A percentile compares a stretch with the other conserved stretches of the same genome.
Evolutionary conservation across 2,888 invertebrate genomes (phyloP).

Genomic region (Anarsia innoxiella): DNA sequence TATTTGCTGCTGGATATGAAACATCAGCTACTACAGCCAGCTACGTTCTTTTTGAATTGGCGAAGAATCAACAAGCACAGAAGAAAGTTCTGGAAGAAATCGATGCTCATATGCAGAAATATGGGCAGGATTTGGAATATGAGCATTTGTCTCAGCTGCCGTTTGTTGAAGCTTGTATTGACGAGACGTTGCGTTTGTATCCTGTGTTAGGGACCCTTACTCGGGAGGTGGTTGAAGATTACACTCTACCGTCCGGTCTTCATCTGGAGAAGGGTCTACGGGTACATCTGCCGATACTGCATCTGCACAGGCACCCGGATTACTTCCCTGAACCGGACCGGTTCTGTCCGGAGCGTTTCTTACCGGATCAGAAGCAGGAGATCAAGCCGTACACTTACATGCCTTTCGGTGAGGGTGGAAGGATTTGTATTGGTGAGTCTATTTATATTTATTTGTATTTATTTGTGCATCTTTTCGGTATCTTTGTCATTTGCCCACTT

Average conservation of each 20-base stretch:
- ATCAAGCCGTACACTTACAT: slow-evolving; percentile 45
- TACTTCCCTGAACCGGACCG: slow-evolving; percentile 45
- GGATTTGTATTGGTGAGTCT: slow-evolving; percentile 49
- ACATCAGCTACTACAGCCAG: slow-evolving; percentile 37
- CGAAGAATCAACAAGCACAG: slow-evolving; percentile 34
- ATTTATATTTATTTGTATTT: not conserved
- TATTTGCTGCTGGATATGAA: slow-evolving; percentile 52
- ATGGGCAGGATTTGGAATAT: slow-evolving; percentile 21
- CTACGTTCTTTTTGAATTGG: slow-evolving; percentile 37
- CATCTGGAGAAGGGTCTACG: slow-evolving; percentile 39
- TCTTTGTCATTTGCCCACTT: not conserved
- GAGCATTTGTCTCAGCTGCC: slow-evolving; percentile 38
- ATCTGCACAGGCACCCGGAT: slow-evolving; percentile 40
- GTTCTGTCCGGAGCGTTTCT: slow-evolving; percentile 47
- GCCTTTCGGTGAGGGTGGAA: slow-evolving; percentile 55
- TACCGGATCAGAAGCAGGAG: slow-evolving; percentile 31
- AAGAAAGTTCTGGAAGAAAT: slow-evolving; percentile 32
- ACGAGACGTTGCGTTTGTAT: slow-evolving; percentile 43
- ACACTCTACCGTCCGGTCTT: slow-evolving; percentile 40
- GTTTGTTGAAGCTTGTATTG: slow-evolving; percentile 37
- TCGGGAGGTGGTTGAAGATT: slow-evolving; percentile 44
- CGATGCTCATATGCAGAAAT: slow-evolving; percentile 26
- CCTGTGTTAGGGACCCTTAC: slow-evolving; percentile 42
- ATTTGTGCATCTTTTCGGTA: not conserved
- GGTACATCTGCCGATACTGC: slow-evolving; percentile 46